Conservation (phyloP, 2,113 vertebrate genomes). For the Caranx melampygus region DNA sequence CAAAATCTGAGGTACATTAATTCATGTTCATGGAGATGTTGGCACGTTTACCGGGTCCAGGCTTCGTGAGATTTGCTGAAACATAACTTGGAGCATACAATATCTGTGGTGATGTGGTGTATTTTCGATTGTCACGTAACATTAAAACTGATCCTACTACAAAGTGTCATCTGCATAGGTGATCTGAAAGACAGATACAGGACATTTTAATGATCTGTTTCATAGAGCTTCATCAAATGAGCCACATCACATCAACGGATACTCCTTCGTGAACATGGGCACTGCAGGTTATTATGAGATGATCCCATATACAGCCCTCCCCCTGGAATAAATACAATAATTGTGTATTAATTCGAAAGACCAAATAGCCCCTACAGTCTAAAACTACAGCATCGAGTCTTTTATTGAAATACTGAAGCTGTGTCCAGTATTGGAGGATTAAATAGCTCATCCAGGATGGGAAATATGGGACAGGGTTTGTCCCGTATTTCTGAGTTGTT, state of each 20-base stretch:
- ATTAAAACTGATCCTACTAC: background rate
- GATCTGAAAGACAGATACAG: background rate
- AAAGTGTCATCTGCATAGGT: background rate
- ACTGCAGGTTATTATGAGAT: background rate
- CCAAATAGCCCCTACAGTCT: background rate
- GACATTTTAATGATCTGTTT: too few species aligned
- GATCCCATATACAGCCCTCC: background rate
- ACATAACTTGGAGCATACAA: background rate
- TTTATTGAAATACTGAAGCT: too few species aligned
- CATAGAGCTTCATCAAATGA: background rate
- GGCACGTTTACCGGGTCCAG: background rate
- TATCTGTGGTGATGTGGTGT: background rate
- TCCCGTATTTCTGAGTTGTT: too few species aligned
- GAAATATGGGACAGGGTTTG: too few species aligned
- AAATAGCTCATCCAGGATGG: too few species aligned
- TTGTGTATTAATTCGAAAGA: background rate
- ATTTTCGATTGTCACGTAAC: background rate
- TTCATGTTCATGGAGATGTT: slow-evolving; percentile 15
- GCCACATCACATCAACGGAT: background rate
- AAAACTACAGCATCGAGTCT: too few species aligned
- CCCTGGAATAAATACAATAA: background rate
- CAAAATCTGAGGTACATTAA: slow-evolving; percentile 20
- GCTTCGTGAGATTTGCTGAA: slow-evolving; percentile 7
- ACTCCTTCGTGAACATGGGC: background rate
- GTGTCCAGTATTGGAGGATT: too few species aligned